Conservation (phyloP, 2,888 invertebrate species). For the Erynnis tages region DNA sequence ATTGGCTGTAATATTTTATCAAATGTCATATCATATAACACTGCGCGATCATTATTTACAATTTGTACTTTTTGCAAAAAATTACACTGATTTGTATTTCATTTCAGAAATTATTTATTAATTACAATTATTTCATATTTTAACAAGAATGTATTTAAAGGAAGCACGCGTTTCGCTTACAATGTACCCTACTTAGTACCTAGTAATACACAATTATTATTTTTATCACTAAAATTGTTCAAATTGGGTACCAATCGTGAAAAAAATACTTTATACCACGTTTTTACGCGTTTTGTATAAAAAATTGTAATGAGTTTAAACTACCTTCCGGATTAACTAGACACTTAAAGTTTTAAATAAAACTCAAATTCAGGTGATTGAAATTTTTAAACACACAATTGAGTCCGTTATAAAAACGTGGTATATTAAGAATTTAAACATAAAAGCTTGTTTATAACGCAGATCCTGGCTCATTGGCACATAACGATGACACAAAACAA, state of each 20-base stretch:
- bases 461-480: slow-evolving; percentile 70
- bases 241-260: slow-evolving; percentile 16
- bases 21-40: slow-evolving; percentile 16
- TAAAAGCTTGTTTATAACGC: too few species aligned
- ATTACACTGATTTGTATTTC: not conserved
- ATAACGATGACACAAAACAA: slow-evolving; percentile 70
- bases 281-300: too few species aligned
- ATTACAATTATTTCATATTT: slow-evolving; percentile 30
- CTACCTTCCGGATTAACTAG: too few species aligned
- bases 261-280: slow-evolving; percentile 15
- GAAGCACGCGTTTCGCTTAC: slow-evolving; percentile 71
- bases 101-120: slow-evolving; percentile 3
- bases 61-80: slow-evolving; percentile 47
- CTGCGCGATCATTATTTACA: slow-evolving; percentile 30
- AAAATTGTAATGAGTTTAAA: too few species aligned
- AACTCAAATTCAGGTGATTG: too few species aligned
- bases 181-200: slow-evolving; percentile 52
- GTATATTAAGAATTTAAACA: too few species aligned
- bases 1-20: too few species aligned
- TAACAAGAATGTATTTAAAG: slow-evolving; percentile 55
- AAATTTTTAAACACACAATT: too few species aligned
- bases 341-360: too few species aligned
- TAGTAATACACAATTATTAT: slow-evolving; percentile 61
- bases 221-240: too few species aligned
- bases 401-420: too few species aligned